Percentiles rank a stretch among this genome's conserved stretches.
Conservation (phyloP, 2,888 invertebrate species). For the Eristalis intricaria region DNA sequence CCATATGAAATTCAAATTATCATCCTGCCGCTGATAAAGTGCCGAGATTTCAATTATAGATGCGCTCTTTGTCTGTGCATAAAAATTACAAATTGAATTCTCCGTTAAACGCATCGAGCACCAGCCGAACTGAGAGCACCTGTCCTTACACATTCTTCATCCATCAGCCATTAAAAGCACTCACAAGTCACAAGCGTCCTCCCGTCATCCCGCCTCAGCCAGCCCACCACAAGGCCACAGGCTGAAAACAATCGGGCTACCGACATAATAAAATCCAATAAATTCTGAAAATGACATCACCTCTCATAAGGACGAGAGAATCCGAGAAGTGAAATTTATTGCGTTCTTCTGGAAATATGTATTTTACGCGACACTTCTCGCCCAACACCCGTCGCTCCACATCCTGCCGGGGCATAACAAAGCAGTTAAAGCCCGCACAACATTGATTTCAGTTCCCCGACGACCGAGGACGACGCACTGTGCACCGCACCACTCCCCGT, state of each 20-base stretch:
- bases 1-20: not conserved
- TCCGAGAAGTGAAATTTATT: constrained; percentile 26
- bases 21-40: not conserved
- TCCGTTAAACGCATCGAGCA: not conserved
- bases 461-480: not conserved
- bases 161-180: not conserved
- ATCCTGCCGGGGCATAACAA: constrained; percentile 25
- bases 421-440: constrained; percentile 35
- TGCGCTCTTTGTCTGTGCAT: not conserved
- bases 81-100: constrained; percentile 2
- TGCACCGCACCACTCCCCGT: not conserved
- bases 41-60: constrained; percentile 39
- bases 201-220: not conserved
- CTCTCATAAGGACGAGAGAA: constrained; percentile 23
- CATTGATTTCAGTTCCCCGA: constrained; percentile 54
- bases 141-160: not conserved
- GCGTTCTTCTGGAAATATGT: constrained; percentile 32
- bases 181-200: too few relatives aligned
- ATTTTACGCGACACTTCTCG: not conserved
- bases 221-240: not conserved
- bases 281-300: constrained; percentile 41
- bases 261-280: constrained; percentile 49
- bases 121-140: not conserved
- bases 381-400: not conserved
- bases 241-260: constrained; percentile 22